Evolutionary conservation across 2,113 vertebrate genomes (phyloP), one percentile per base, ranked within the genome.

Genomic region (Caretta caretta): DNA sequence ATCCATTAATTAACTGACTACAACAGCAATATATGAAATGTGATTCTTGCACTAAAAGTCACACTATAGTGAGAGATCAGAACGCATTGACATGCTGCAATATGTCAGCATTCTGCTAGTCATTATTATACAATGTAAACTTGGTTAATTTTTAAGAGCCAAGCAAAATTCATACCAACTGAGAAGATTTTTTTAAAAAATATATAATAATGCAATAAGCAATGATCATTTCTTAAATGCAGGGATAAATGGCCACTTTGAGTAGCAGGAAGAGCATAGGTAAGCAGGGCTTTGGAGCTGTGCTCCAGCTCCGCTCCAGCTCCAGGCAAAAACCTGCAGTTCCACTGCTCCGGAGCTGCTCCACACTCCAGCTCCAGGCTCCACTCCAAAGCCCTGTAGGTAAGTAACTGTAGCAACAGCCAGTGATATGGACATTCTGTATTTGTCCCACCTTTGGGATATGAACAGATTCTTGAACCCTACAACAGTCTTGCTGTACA

Each of bases 91-190:
- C 10, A 10, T 20, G 27, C 54, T 84, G n/a, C 46, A 79, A 51
- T 89, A 19, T 0, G 0, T 62, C 81, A 86, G 11, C 2, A 0
- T 92, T 83, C 54, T 22, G 1, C 78, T 79, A 38, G 20, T 81
- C 42, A 8, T 25, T 86, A 48, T 35, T 84, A 53, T 79, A 31
- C n/a, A 75, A 24, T 10, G 24, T 65, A 50, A 65, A n/a, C 31
- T 27, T 8, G 13, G 22, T 20, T 10, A 84, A 72, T n/a, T 4
- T 84, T 93, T 84, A 51, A 88, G 11, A 81, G 16, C 12, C 31
- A 51, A 49, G 51, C 87, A 29, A 57, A 89, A 22, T 59, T 8
- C 75, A 88, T 92, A 89, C 1, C 19, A 69, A 51, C 1, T 84
- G 25, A 84, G 87, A 87, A 22, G 10, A 83, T 54, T 54, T 29